Evolutionary conservation across 2,888 invertebrate genomes (phyloP), one percentile per base, ranked within the genome.

Genomic region (Copidosoma aretas): DNA sequence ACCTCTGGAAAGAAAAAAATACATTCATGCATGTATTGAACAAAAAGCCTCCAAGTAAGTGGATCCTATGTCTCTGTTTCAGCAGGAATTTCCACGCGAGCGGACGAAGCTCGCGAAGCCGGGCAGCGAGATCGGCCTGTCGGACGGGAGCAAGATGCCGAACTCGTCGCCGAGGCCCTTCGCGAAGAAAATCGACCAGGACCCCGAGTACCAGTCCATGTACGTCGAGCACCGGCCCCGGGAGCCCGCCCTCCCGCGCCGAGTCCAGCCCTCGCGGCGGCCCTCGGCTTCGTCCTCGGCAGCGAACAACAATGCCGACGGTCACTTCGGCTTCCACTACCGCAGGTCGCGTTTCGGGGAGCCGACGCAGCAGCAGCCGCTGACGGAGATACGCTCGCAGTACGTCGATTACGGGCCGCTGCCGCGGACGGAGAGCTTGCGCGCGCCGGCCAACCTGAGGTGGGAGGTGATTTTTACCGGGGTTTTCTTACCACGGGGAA

Each of bases 1-100:
- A n/a, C n/a, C n/a, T n/a, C n/a, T n/a, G n/a, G n/a, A n/a, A n/a
- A n/a, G n/a, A n/a, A n/a, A n/a, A n/a, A n/a, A n/a, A n/a, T n/a
- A n/a, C n/a, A n/a, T n/a, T n/a, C n/a, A 32, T 32, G 32, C 32
- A 3, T 5, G 8, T 32, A 32, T 8, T 32, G 32, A 32, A 32
- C 3, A 32, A 32, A 32, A 32, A 32, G 8, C 3, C 3, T 5
- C 3, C 3, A 32, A 32, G 8, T 32, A 32, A 32, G 4, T 8
- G 8, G 8, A 32, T 3, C 43, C 1, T 46, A 12, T 46, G 43
- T 8, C 32, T 3, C 12, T 46, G 4, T 14, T 46, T 15, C 17
- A 4, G 8, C 77, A 85, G 78, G 82, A 86, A 74, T 86, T 86
- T 73, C 86, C 86, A 12, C 80, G 86, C 57, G 84, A 84, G 71